Percentiles rank a stretch among this genome's conserved stretches.
Evolutionary conservation across 2,797 vertebrate species (phyloP).

Genomic region (Astyanax mexicanus): DNA sequence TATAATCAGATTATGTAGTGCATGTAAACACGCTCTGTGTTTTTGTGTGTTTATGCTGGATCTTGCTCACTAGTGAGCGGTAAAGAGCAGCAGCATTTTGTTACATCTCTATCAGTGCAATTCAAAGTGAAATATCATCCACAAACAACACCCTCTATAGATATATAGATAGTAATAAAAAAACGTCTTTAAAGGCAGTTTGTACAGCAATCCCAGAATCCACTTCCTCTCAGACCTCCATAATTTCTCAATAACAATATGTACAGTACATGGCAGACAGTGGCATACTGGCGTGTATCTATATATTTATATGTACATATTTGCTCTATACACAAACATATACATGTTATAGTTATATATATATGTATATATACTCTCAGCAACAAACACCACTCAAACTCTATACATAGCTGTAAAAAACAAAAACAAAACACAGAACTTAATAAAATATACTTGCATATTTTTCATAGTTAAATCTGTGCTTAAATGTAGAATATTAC

Average conservation of each 20-base stretch:
- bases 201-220: constrained; percentile 63
- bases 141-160: constrained; percentile 49
- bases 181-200: constrained; percentile 70
- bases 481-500: constrained; percentile 56
- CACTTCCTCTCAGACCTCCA: constrained; percentile 42
- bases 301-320: constrained; percentile 68
- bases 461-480: constrained; percentile 59
- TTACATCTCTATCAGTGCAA: constrained; percentile 67
- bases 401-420: constrained; percentile 85
- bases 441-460: constrained; percentile 64
- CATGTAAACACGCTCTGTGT: too few relatives aligned
- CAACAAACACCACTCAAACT: constrained; percentile 40
- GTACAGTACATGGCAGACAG: constrained; percentile 70
- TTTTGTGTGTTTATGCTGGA: constrained; percentile 48
- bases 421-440: constrained; percentile 60
- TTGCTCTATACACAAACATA: constrained; percentile 69
- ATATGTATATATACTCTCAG: constrained; percentile 52
- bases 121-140: constrained; percentile 50
- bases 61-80: constrained; percentile 28
- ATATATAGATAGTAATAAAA: constrained; percentile 60
- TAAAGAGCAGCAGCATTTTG: constrained; percentile 46
- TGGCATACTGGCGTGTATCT: constrained; percentile 56
- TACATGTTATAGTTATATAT: constrained; percentile 54
- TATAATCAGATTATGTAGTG: too few relatives aligned
- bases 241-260: constrained; percentile 51